Evolutionary conservation across 1,140 invertebrate species (phyloP).

Genomic region (Ceratoteleas bidentatus): DNA sequence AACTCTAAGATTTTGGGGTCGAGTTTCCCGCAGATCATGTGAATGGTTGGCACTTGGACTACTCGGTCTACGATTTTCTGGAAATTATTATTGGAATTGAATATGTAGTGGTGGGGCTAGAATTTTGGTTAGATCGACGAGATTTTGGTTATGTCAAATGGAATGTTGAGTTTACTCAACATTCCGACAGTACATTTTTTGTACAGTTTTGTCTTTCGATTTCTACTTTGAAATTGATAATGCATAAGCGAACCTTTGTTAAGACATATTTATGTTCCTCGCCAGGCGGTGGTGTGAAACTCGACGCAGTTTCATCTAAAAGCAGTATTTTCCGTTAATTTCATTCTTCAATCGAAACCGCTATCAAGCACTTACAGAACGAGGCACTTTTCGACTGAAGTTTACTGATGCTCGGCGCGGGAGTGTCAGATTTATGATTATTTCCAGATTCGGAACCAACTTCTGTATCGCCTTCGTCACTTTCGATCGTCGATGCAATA

Average conservation of each 20-base stretch:
- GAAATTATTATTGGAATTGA: not conserved
- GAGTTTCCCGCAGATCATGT: conserved; percentile 85
- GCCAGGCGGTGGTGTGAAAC: conserved; percentile 72
- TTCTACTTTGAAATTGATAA: too few relatives aligned
- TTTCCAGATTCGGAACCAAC: conserved; percentile 69
- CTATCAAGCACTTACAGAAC: conserved; percentile 55
- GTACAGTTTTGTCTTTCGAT: too few relatives aligned
- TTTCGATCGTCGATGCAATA: conserved; percentile 61
- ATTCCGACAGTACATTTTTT: too few relatives aligned
- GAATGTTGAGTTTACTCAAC: too few relatives aligned
- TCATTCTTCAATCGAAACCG: conserved; percentile 19
- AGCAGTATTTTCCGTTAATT: conserved; percentile 18
- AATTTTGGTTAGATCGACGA: too few relatives aligned
- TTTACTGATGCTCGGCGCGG: conserved; percentile 35
- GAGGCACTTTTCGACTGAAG: conserved; percentile 41
- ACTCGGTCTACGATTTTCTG: conserved; percentile 86
- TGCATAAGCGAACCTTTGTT: conserved; percentile 67
- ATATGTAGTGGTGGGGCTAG: not conserved
- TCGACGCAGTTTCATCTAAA: conserved; percentile 47
- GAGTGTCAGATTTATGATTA: conserved; percentile 47
- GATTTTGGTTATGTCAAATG: too few relatives aligned
- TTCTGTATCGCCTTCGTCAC: conserved; percentile 79
- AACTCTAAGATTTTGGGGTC: conserved; percentile 76
- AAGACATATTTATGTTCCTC: conserved; percentile 80
- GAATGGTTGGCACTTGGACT: conserved; percentile 85